Base-by-base conservation (phyloP, 1,140 invertebrate genomes). In the Drosophila kohkoa region DNA sequence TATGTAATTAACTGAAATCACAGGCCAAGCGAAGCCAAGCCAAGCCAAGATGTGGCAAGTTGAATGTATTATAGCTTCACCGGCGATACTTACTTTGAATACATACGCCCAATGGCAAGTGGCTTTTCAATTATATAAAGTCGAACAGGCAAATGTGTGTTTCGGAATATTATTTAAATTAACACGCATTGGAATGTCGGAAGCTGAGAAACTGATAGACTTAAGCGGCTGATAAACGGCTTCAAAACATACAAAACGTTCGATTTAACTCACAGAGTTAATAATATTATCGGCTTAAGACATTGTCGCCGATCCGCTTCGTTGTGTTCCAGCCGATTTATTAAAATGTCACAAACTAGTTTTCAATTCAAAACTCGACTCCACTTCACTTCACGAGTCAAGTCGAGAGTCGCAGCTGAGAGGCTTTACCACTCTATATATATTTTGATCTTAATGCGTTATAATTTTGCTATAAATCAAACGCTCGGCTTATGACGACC, bases 401-500 rank as follows among this genome's bases (percentile, higher is more conserved):
- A 38, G 7, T 38, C 8, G 7, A 38, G 7, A 54, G 60, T 51
- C 60, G 38, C 38, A 20, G 16, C 46, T 49, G 8, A 13, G 52
- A 51, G 64, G 51, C 62, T 69, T 63, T 68, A 70, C 79, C 82
- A 67, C 54, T 58, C 20, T 43, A 35, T 46, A 55, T 41, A 51
- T 81, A 88, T 91, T 88, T 80, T 85, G 82, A 81, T 83, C 82
- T 88, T 89, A 91, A 91, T 91, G 72, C 86, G 78, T 83, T 88
- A 91, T 91, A 91, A 91, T 91, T 91, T 88, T 35, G 69, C 83
- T 79, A 91, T 91, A 91, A 91, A 91, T 91, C 88, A 91, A 77
- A 57, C 65, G 83, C 57, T 75, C 79, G 70, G 88, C 82, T 81
- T 82, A 88, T 91, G 83, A 73, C 71, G 43, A 66, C 58, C 66